Percentiles rank a stretch among this genome's conserved stretches.
Conservation (phyloP, 2,113 vertebrate species). For the Parotia lawesii region DNA sequence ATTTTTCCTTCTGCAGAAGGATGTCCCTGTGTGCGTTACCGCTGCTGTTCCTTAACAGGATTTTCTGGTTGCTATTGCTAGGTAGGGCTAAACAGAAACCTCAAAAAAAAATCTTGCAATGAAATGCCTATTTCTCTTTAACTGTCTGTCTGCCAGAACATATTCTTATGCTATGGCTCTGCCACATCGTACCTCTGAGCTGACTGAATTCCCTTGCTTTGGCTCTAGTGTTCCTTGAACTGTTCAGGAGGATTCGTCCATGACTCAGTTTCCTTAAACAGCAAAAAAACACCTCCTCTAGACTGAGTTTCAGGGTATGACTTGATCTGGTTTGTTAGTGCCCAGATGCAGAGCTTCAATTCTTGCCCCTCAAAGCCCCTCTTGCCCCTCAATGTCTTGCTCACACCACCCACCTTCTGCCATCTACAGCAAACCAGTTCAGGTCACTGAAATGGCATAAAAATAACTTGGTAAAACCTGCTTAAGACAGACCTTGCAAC, state of each 20-base stretch:
- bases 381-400: neutral
- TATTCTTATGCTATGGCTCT: neutral
- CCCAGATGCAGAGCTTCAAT: neutral
- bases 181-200: neutral
- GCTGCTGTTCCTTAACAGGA: neutral
- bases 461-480: neutral
- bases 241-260: neutral
- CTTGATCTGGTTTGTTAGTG: neutral
- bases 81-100: neutral
- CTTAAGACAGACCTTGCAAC: neutral
- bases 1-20: neutral
- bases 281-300: neutral
- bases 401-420: neutral
- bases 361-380: neutral
- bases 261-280: neutral
- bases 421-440: neutral
- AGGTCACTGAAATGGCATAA: neutral
- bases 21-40: neutral
- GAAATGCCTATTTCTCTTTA: neutral
- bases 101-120: neutral
- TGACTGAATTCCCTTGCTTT: neutral
- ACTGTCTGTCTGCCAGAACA: neutral
- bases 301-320: neutral
- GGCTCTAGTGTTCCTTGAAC: neutral
- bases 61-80: neutral